phyloP scores from a whole-genome alignment of 2,888 invertebrate genomes.

The Sipunculus nudus region DNA sequence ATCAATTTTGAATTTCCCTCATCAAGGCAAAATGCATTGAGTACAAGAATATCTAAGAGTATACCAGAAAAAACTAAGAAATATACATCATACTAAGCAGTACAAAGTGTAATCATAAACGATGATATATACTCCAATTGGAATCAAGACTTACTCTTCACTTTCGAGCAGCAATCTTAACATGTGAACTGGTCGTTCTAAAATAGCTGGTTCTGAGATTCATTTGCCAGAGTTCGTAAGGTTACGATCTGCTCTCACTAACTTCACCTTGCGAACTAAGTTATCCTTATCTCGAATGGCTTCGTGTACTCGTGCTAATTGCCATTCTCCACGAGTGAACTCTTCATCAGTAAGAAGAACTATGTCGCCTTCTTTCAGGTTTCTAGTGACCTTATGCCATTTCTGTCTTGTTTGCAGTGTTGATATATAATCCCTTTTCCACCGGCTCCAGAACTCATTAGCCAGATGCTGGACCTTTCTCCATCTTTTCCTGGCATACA shows the following conservation, averaged over 20 bases:
- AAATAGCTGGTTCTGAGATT: not conserved
- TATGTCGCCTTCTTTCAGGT: slow-evolving; percentile 23
- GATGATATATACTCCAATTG: no score
- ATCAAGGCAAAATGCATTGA: no score
- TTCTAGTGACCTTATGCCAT: slow-evolving; percentile 35
- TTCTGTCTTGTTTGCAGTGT: not conserved
- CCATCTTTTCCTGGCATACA: slow-evolving; percentile 22
- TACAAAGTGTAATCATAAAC: no score
- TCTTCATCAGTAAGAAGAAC: slow-evolving; percentile 27
- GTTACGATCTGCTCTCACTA: not conserved
- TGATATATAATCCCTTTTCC: slow-evolving; percentile 9
- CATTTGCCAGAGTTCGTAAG: slow-evolving; percentile 18
- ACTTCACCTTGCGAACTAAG: slow-evolving; percentile 35
- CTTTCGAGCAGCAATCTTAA: slow-evolving; percentile 21
- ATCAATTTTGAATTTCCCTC: no score
- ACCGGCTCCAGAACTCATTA: slow-evolving; percentile 5
- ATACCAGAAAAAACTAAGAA: no score
- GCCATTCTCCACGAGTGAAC: slow-evolving; percentile 16
- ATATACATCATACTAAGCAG: no score
- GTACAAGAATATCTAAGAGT: no score
- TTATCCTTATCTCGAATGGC: slow-evolving; percentile 30
- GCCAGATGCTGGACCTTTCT: slow-evolving; percentile 9
- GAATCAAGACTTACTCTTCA: no score
- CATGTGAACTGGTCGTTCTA: slow-evolving; percentile 31
- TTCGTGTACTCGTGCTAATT: slow-evolving; percentile 6